A percentile compares a stretch with the other conserved stretches of the same genome.
These are phyloP conservation scores for Paramuricea clavata DNA, from an alignment of 92 coral and sea anemone species.

Conservation along the genomic window DNA sequence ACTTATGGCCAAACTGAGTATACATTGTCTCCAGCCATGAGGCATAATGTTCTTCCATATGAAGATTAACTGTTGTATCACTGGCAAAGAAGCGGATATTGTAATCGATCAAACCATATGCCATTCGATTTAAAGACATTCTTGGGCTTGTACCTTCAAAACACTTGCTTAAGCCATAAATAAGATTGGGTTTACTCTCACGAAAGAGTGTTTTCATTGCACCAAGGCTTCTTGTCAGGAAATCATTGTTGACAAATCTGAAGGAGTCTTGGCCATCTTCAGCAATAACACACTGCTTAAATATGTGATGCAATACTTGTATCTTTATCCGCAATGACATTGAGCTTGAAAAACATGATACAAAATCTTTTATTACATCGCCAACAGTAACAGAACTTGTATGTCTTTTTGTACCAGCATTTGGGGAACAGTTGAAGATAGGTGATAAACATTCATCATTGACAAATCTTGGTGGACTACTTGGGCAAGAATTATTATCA, in stretches of 20 bases:
- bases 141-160: constrained; percentile 36
- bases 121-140: constrained; percentile 75
- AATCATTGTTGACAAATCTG: constrained; percentile 55
- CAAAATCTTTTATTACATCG: constrained; percentile 43
- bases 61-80: constrained; percentile 44
- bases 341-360: constrained; percentile 14
- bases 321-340: constrained; percentile 35
- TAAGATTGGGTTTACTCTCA: constrained; percentile 43
- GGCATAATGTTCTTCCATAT: constrained; percentile 66
- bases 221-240: constrained; percentile 43
- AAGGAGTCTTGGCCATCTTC: constrained; percentile 49
- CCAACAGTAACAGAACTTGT: constrained; percentile 31
- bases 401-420: not conserved
- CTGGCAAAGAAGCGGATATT: constrained; percentile 64
- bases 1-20: constrained; percentile 76
- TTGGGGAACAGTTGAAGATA: constrained; percentile 13
- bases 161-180: constrained; percentile 43
- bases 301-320: constrained; percentile 2
- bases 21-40: constrained; percentile 72
- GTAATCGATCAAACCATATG: constrained; percentile 67
- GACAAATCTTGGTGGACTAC: not conserved
- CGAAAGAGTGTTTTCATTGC: constrained; percentile 59
- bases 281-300: constrained; percentile 8
- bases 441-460: constrained; percentile 15
- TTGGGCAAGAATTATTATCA: not conserved